phyloP scores from a whole-genome alignment of 2,888 invertebrate genomes.

The Protonemura montana region DNA sequence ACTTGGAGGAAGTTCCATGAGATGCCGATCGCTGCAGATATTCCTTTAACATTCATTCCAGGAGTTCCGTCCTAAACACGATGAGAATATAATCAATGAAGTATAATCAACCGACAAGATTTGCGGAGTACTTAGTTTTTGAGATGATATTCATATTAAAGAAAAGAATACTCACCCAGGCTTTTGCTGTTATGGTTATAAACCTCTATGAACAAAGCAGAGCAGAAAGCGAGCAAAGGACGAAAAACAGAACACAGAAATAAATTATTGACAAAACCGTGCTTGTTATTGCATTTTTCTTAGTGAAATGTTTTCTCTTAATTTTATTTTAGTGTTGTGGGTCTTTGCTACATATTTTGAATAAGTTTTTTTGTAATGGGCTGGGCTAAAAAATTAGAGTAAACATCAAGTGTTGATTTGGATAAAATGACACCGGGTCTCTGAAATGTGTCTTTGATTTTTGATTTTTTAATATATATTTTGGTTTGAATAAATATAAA shows the following conservation, averaged over 20 bases:
- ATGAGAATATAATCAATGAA: not conserved
- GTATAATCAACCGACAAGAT: too few relatives aligned
- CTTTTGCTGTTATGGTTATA: constrained; percentile 84
- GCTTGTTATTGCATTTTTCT: not conserved
- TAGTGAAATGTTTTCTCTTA: not conserved
- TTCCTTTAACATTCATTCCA: not conserved
- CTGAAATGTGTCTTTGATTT: too few relatives aligned
- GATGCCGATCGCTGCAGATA: not conserved
- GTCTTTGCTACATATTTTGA: too few relatives aligned
- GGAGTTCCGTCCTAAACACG: not conserved
- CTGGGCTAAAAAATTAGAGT: too few relatives aligned
- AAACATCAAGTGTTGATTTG: too few relatives aligned
- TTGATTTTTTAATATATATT: too few relatives aligned
- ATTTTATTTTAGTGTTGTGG: too few relatives aligned
- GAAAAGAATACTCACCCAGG: constrained; percentile 70
- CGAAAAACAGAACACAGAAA: constrained; percentile 17
- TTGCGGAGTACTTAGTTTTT: too few relatives aligned
- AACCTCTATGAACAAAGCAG: constrained; percentile 62
- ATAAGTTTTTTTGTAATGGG: too few relatives aligned
- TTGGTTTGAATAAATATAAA: too few relatives aligned
- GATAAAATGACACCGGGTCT: too few relatives aligned
- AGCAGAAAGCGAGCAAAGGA: not conserved
- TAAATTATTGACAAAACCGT: constrained; percentile 16
- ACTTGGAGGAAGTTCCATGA: constrained; percentile 52
- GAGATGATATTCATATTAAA: too few relatives aligned